Base-by-base conservation (phyloP, 2,888 invertebrate species). In the Tetragonisca angustula region DNA sequence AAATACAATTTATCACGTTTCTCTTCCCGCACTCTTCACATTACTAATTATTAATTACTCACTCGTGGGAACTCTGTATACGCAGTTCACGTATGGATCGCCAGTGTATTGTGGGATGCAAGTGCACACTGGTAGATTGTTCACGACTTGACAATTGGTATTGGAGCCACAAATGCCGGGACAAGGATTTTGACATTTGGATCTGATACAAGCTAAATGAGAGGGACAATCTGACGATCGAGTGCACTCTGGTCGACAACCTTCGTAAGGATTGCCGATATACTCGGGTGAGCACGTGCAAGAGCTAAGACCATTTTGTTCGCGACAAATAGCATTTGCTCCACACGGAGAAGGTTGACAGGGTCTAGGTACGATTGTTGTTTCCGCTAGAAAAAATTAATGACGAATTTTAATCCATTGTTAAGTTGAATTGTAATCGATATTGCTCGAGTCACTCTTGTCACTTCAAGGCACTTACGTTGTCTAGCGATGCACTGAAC, bases 101-200 rank as follows among this genome's bases (percentile, higher is more conserved):
- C 97, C 97, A 24, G 96, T 96, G 89, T 95, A 96, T 75, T 95
- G 95, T 32, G 94, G 91, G n/a, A 95, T 95, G 92, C 98, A 98
- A 81, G 96, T 96, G 94, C 98, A 98, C 89, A 97, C 96, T 6
- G 98, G 97, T 92, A 96, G 96, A 92, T 98, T 98, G 91, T 97
- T 97, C 78, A 97, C 96, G 5, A 97, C 97, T 93, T 96, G 96
- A 91, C 98, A 98, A 54, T 96, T 95, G 24, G 97, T 95, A 91
- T 97, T 96, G 21, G 91, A 88, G 15, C 95, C 95, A 88, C 95
- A 95, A 52, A 94, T 93, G 64, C 95, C 95, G 24, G 94, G 94
- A 83, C 95, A 95, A 13, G 95, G 95, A 90, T 95, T 94, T 76
- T 93, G 93, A 87, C 95, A 95, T 85, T 95, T 95, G 62, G 94